A percentile compares a stretch with the other conserved stretches of the same genome.
phyloP scores from a whole-genome alignment of 2,797 vertebrate genomes.

The Anomalospiza imberbis region DNA sequence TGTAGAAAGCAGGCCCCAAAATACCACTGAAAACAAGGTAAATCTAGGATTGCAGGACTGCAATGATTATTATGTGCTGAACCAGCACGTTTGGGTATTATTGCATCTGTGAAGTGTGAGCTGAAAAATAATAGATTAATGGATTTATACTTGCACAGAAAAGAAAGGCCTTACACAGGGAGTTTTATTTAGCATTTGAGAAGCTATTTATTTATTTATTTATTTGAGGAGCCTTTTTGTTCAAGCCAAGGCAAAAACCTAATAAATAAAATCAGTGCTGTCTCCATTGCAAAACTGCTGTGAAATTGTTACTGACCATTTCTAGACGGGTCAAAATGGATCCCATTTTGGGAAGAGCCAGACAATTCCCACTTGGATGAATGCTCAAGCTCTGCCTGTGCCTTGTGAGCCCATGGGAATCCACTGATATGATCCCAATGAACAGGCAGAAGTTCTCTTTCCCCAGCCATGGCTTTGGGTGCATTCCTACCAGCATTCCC shows the following conservation, averaged over 20 bases:
- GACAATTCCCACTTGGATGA: neutral
- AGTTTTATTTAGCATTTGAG: neutral
- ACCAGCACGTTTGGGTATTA: neutral
- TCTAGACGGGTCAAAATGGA: neutral
- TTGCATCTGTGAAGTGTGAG: neutral
- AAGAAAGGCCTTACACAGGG: neutral
- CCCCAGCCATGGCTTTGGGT: neutral
- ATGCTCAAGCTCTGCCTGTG: neutral
- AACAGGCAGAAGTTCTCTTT: neutral
- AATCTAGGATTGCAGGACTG: neutral
- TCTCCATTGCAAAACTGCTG: neutral
- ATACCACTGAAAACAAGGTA: neutral
- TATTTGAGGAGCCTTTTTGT: neutral
- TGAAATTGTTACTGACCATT: neutral
- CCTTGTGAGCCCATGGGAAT: neutral
- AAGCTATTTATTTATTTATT: neutral
- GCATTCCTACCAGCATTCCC: neutral
- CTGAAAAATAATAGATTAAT: neutral
- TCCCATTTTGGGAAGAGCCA: neutral
- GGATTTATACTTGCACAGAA: neutral
- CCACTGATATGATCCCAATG: neutral
- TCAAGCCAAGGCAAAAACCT: neutral
- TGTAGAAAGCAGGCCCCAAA: neutral
- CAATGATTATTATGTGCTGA: conserved; percentile 1
- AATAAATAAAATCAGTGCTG: neutral